Conservation (phyloP, 1,140 invertebrate species). For the Drosophila cardini region DNA sequence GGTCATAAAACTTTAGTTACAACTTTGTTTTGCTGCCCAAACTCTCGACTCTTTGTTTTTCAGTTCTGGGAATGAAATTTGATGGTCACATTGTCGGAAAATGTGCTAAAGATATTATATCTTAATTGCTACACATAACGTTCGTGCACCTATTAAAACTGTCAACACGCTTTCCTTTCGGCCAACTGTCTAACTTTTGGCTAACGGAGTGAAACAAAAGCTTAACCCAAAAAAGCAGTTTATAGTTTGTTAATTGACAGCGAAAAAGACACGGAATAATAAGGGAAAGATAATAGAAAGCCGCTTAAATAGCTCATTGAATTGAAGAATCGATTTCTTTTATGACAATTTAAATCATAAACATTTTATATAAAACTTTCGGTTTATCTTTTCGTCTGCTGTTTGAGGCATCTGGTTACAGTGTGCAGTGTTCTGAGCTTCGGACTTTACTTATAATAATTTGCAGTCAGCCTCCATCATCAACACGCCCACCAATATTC, state of each 20-base stretch:
- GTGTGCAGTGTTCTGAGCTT: slow-evolving; percentile 32
- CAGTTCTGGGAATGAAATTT: slow-evolving; percentile 28
- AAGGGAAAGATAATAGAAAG: neutral
- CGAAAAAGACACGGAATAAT: neutral
- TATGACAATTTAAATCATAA: neutral
- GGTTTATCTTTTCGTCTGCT: neutral
- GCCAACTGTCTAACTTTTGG: slow-evolving; percentile 40
- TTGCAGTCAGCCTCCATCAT: slow-evolving; percentile 69
- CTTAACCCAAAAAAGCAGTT: neutral
- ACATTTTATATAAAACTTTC: neutral
- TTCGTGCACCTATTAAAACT: slow-evolving; percentile 39
- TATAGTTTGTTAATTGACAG: slow-evolving; percentile 16
- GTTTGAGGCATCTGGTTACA: slow-evolving; percentile 10
- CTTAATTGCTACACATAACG: slow-evolving; percentile 34
- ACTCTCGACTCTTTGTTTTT: neutral
- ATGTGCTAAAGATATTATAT: slow-evolving; percentile 44
- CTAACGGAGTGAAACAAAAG: slow-evolving; percentile 3
- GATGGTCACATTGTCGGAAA: slow-evolving; percentile 20
- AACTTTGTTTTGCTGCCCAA: slow-evolving; percentile 30
- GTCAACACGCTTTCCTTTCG: slow-evolving; percentile 46
- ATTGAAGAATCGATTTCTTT: neutral
- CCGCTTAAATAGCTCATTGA: no score
- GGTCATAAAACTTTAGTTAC: slow-evolving; percentile 29
- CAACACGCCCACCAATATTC: slow-evolving; percentile 68
- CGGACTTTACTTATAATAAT: slow-evolving; percentile 51